Evolutionary conservation across 2,888 invertebrate genomes (phyloP).

Genomic region (Caenorhabditis sp.): DNA sequence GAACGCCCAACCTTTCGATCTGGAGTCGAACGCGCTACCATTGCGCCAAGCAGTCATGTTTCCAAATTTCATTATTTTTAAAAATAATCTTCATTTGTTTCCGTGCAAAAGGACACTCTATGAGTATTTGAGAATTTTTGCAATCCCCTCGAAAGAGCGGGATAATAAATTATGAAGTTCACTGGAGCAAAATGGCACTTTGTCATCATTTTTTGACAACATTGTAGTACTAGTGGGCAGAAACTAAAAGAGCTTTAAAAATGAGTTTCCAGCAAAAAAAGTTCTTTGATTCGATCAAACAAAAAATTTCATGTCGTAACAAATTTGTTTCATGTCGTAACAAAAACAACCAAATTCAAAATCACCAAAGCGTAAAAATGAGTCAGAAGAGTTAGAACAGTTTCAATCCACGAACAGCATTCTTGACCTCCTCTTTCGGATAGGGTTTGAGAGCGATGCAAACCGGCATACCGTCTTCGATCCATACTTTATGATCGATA

Average conservation of each 20-base stretch:
- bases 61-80: too few relatives aligned
- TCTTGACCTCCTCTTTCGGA: constrained; percentile 53
- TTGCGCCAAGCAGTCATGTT: constrained; percentile 38
- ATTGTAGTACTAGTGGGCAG: too few relatives aligned
- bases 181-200: too few relatives aligned
- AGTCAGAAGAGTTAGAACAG: constrained; percentile 39
- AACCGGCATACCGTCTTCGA: constrained; percentile 86
- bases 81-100: too few relatives aligned
- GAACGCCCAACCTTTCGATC: constrained; percentile 60
- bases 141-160: constrained; percentile 7
- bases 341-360: too few relatives aligned
- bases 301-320: too few relatives aligned
- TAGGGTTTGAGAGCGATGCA: constrained; percentile 88
- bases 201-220: too few relatives aligned
- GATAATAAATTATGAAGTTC: too few relatives aligned
- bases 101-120: constrained; percentile 45
- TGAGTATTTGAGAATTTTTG: constrained; percentile 1
- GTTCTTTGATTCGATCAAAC: too few relatives aligned
- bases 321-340: too few relatives aligned
- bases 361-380: neutral
- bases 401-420: constrained; percentile 50
- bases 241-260: too few relatives aligned
- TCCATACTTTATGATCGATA: constrained; percentile 80
- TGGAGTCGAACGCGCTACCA: constrained; percentile 59
- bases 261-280: too few relatives aligned